Percentiles rank a stretch among this genome's conserved stretches.
Evolutionary conservation across 1,140 invertebrate species (phyloP).

Genomic region (Saxidomus purpurata): DNA sequence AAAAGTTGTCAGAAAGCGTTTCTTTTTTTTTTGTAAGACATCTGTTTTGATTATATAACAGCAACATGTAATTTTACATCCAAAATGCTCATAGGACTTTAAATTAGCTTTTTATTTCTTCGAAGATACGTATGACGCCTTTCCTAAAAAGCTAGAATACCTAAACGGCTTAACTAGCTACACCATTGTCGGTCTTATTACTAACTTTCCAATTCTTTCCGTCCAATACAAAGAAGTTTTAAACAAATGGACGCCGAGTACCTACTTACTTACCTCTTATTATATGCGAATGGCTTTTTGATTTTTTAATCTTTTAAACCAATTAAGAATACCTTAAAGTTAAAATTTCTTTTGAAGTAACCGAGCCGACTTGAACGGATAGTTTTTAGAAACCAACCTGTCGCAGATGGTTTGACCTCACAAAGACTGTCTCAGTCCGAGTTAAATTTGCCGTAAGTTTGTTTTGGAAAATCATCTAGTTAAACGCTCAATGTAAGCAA

Average conservation of each 20-base stretch:
- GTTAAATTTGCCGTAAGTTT: constrained; percentile 14
- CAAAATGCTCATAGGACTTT: too few species aligned
- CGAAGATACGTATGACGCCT: too few species aligned
- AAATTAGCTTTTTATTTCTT: too few species aligned
- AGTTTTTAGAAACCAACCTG: not conserved
- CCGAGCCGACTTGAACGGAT: not conserved
- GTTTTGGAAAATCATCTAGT: not conserved
- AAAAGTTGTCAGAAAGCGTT: too few species aligned
- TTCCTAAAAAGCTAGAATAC: too few species aligned
- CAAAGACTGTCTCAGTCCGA: not conserved
- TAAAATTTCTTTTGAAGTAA: constrained; percentile 27
- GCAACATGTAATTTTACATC: too few species aligned
- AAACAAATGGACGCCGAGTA: not conserved
- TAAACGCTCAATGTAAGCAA: not conserved
- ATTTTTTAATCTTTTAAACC: constrained; percentile 42
- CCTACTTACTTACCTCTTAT: not conserved
- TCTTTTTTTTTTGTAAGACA: too few species aligned
- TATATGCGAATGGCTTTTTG: constrained; percentile 23
- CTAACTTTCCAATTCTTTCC: not conserved
- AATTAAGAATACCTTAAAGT: not conserved
- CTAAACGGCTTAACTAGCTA: not conserved
- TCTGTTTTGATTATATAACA: too few species aligned
- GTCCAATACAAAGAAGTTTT: not conserved
- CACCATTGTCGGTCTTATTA: not conserved
- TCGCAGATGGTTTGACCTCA: not conserved